These are phyloP conservation scores for Cercopithecus neglectus DNA, from an alignment of 2,797 vertebrate species.

Conservation along the genomic window DNA sequence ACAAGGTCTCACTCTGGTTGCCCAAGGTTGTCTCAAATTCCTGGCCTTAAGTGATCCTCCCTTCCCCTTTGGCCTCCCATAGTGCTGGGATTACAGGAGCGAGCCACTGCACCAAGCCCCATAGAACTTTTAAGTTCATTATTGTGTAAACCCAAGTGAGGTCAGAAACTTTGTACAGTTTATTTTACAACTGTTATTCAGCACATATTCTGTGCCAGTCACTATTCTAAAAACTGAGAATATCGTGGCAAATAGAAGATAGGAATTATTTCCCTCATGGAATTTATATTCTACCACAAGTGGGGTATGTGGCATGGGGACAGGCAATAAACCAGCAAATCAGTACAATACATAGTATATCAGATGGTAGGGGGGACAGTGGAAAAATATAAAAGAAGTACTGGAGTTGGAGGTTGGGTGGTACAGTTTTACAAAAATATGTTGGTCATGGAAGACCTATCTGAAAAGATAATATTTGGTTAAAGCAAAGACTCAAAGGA, in stretches of 20 bases:
- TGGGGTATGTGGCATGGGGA: not conserved
- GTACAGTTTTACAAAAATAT: not conserved
- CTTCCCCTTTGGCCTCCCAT: not conserved
- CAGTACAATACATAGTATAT: not conserved
- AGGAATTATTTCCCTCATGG: not conserved
- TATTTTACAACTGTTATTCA: slow-evolving; percentile 12
- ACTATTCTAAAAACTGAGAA: not conserved
- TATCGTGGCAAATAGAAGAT: not conserved
- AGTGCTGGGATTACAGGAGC: not conserved
- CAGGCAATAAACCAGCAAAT: not conserved
- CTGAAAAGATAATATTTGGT: not conserved
- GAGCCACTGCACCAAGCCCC: not conserved
- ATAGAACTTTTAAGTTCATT: not conserved
- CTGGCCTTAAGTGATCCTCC: not conserved
- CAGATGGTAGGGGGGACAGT: not conserved
- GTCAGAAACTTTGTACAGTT: not conserved
- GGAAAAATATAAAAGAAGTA: not conserved
- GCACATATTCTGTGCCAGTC: not conserved
- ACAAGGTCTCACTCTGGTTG: not conserved
- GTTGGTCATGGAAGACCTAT: not conserved
- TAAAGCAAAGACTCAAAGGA: slow-evolving; percentile 9
- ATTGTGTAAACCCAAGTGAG: not conserved
- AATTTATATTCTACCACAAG: not conserved
- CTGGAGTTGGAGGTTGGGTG: not conserved
- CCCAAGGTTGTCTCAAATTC: not conserved